Evolutionary conservation across 2,888 invertebrate species (phyloP).

Genomic region (Lycia hirtaria): DNA sequence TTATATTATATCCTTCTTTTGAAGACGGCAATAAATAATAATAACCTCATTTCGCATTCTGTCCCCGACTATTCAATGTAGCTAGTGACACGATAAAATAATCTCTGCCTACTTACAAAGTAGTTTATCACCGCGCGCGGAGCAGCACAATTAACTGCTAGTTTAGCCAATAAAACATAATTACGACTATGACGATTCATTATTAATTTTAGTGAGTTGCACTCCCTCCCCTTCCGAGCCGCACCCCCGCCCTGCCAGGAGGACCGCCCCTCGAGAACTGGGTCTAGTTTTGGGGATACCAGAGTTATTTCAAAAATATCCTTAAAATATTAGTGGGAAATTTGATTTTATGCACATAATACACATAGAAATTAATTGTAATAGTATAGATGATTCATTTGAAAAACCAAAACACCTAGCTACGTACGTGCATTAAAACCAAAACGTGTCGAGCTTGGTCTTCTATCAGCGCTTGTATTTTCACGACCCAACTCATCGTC

Average conservation of each 20-base stretch:
- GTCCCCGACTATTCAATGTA: neutral
- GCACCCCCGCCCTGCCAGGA: constrained; percentile 41
- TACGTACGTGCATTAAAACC: no score
- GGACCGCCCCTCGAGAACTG: constrained; percentile 60
- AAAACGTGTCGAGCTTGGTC: no score
- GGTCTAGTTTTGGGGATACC: constrained; percentile 52
- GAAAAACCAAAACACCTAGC: no score
- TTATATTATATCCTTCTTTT: no score
- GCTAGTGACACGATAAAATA: neutral
- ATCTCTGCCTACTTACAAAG: constrained; percentile 5
- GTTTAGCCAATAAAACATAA: constrained; percentile 54
- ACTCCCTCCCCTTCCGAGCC: constrained; percentile 33
- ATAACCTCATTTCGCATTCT: no score
- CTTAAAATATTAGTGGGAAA: no score
- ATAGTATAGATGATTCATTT: no score
- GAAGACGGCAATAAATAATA: no score
- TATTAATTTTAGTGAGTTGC: constrained; percentile 67
- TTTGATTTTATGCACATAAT: no score
- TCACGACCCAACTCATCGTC: no score
- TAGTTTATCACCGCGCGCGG: constrained; percentile 12
- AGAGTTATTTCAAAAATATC: neutral
- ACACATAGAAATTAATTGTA: no score
- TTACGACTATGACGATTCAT: constrained; percentile 65
- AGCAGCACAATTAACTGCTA: constrained; percentile 10
- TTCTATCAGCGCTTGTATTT: no score